These are phyloP conservation scores for Hippocampus comes DNA, from an alignment of 2,113 vertebrate genomes.

Conservation along the genomic window DNA sequence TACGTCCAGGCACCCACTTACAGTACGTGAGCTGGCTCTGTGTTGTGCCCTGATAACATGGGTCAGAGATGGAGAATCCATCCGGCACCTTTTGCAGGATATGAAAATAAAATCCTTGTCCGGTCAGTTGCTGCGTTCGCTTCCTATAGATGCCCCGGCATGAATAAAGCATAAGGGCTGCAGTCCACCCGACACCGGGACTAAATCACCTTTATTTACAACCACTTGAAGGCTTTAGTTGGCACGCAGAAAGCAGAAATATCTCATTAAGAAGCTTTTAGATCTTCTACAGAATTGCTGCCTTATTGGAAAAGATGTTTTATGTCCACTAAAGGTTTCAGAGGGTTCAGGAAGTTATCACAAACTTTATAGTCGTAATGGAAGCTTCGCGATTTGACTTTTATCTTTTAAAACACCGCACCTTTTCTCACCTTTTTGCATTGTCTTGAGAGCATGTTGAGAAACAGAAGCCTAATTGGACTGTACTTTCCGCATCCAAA, in stretches of 20 bases:
- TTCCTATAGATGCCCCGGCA: constrained; percentile 80
- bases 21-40: constrained; percentile 7
- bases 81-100: constrained; percentile 74
- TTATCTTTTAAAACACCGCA: neutral
- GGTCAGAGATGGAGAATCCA: constrained; percentile 83
- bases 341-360: constrained; percentile 21
- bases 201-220: constrained; percentile 83
- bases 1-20: neutral
- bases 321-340: constrained; percentile 6
- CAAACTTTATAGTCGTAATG: constrained; percentile 4
- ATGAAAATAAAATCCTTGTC: constrained; percentile 83
- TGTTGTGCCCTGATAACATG: constrained; percentile 77
- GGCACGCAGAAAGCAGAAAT: constrained; percentile 80
- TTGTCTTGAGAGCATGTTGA: neutral
- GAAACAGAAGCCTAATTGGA: neutral
- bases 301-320: constrained; percentile 15
- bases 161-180: constrained; percentile 92
- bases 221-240: constrained; percentile 84
- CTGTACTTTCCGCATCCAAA: neutral
- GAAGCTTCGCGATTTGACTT: neutral
- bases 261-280: constrained; percentile 82
- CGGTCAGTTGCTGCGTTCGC: constrained; percentile 75
- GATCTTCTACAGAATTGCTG: constrained; percentile 80
- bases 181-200: constrained; percentile 74
- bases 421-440: neutral